Evolutionary conservation across 1,140 invertebrate genomes (phyloP).

Genomic region (Psilanteris sp.): DNA sequence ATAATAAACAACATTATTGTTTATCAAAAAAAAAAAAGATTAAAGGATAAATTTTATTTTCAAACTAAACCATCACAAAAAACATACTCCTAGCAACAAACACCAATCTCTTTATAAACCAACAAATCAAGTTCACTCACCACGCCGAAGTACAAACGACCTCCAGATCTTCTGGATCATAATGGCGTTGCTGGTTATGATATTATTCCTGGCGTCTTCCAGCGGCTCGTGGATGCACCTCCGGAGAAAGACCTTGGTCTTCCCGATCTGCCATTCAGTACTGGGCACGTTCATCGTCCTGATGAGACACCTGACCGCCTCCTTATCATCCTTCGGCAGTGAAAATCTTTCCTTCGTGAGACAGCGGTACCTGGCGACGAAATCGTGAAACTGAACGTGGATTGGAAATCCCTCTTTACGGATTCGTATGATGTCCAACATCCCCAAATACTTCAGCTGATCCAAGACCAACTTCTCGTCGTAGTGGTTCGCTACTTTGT

Average conservation of each 20-base stretch:
- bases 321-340: constrained; percentile 76
- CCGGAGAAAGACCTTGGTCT: constrained; percentile 93
- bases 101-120: neutral
- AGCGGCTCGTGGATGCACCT: constrained; percentile 92
- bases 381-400: constrained; percentile 89
- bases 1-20: too few relatives aligned
- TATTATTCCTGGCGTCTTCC: constrained; percentile 87
- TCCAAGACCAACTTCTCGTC: constrained; percentile 91
- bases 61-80: too few relatives aligned
- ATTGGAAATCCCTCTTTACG: constrained; percentile 95
- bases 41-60: too few relatives aligned
- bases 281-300: constrained; percentile 82
- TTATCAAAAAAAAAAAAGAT: too few relatives aligned
- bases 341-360: constrained; percentile 77
- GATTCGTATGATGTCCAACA: constrained; percentile 97
- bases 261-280: constrained; percentile 94
- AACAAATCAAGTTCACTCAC: constrained; percentile 74
- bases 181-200: constrained; percentile 86
- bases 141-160: constrained; percentile 83
- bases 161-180: constrained; percentile 90
- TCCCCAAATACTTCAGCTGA: constrained; percentile 95
- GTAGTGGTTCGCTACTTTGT: constrained; percentile 92
- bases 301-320: constrained; percentile 82
- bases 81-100: too few relatives aligned
- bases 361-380: constrained; percentile 89